Conservation (phyloP, 1,140 invertebrate genomes). For the Leucophenga varia region DNA sequence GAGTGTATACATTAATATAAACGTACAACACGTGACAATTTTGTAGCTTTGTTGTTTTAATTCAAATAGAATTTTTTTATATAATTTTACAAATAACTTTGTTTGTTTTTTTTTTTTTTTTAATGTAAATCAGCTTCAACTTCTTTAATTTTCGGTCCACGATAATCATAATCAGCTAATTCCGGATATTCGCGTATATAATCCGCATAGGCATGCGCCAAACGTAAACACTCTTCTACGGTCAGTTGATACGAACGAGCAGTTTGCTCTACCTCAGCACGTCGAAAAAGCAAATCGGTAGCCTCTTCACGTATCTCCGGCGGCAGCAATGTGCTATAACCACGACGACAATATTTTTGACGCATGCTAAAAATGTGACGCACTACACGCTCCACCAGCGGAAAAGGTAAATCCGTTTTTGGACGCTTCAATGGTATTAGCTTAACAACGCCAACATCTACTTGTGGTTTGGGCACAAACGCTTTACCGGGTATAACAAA, state of each 20-base stretch:
- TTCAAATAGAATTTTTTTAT: constrained; percentile 3
- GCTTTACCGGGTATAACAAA: constrained; percentile 87
- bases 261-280: constrained; percentile 72
- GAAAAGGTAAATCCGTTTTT: constrained; percentile 76
- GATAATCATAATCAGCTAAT: constrained; percentile 69
- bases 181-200: constrained; percentile 72
- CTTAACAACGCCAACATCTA: constrained; percentile 93
- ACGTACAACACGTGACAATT: too few species aligned
- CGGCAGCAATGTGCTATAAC: constrained; percentile 78
- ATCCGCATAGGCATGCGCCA: constrained; percentile 76
- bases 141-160: constrained; percentile 60
- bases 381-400: constrained; percentile 87
- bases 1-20: too few species aligned
- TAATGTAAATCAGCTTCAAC: too few species aligned
- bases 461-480: constrained; percentile 92
- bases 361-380: constrained; percentile 84
- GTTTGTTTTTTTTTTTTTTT: too few species aligned
- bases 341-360: constrained; percentile 77
- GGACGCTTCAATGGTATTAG: constrained; percentile 79
- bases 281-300: constrained; percentile 67
- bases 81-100: too few species aligned
- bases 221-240: constrained; percentile 74
- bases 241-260: constrained; percentile 70
- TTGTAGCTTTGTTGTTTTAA: too few species aligned
- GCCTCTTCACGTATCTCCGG: constrained; percentile 66